Evolutionary conservation across 2,113 vertebrate genomes (phyloP), one percentile per base, ranked within the genome.

Genomic region (Cacatua alba): DNA sequence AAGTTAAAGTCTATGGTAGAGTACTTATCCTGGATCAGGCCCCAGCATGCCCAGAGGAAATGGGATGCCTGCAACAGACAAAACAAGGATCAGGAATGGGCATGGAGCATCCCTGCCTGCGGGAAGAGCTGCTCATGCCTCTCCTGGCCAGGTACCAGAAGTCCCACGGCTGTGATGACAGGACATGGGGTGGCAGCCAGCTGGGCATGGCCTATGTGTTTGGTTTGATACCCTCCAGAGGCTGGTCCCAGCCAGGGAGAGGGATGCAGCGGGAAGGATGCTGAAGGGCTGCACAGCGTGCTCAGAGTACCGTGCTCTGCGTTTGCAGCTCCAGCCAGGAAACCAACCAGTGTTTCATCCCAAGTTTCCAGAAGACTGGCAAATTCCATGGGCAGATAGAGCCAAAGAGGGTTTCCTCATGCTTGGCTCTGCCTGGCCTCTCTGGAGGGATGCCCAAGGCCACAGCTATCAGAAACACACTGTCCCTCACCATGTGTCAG

Each of bases 41-140:
- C 99, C 99, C 99, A 99, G 97, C 99, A 99, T 3, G 98, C 99
- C 99, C 99, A 99, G 85, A 99, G 98, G 97, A 99, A 99, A 96
- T 99, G 99, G 52, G 99, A 99, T 2, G 99, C 99, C 99, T 99
- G 97, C 24, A 89, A 94, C 7, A 59, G 78, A 80, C 84, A 77
- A 33, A 85, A 2, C 4, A 6, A 17, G 59, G 75, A 26, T 90
- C 31, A 82, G 59, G 35, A 15, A 29, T 0, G 0, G 53, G 48
- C n/a, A 41, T 0, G 1, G 48, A 62, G 57, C 51, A 17, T 15
- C 43, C 28, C 28, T 76, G 57, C 51, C 62, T 1, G 0, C 0
- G 1, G 76, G 44, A 57, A 4, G 23, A 49, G 55, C 5, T 2
- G 1, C 21, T 62, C 4, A 0, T 0, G n/a, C 19, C 80, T 43